Conservation (phyloP, 2,888 invertebrate species). For the Gastrophysa polygoni region DNA sequence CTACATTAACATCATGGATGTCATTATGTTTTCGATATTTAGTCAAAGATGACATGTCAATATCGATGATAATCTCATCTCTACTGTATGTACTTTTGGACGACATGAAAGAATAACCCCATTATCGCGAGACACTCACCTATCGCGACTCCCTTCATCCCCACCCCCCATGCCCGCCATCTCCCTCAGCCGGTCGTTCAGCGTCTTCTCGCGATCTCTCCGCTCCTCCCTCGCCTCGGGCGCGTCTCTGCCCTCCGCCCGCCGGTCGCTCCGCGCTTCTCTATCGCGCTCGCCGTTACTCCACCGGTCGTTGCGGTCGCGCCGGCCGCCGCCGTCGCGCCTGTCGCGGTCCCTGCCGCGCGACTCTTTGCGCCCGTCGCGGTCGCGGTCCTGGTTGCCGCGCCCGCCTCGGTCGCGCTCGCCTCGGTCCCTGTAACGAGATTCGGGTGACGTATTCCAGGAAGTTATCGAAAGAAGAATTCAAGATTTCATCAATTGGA, state of each 20-base stretch:
- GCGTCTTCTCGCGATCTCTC: constrained; percentile 47
- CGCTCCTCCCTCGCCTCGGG: constrained; percentile 36
- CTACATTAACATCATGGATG: too few relatives aligned
- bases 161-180: constrained; percentile 49
- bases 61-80: too few relatives aligned
- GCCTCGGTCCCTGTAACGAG: constrained; percentile 18
- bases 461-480: too few relatives aligned
- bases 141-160: constrained; percentile 20
- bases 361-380: too few relatives aligned
- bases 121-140: too few relatives aligned
- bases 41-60: too few relatives aligned
- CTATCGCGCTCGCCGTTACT: constrained; percentile 54
- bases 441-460: too few relatives aligned
- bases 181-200: constrained; percentile 50
- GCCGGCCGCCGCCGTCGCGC: constrained; percentile 45
- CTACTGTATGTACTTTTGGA: too few relatives aligned
- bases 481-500: too few relatives aligned
- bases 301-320: constrained; percentile 39
- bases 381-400: constrained; percentile 35
- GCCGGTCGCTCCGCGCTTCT: constrained; percentile 38
- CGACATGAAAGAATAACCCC: too few relatives aligned
- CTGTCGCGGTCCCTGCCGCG: constrained; percentile 34
- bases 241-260: constrained; percentile 58
- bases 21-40: too few relatives aligned
- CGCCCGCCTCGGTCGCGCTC: constrained; percentile 28